Evolutionary conservation across 2,888 invertebrate genomes (phyloP).

Genomic region (Trissolcus brochymenae): DNA sequence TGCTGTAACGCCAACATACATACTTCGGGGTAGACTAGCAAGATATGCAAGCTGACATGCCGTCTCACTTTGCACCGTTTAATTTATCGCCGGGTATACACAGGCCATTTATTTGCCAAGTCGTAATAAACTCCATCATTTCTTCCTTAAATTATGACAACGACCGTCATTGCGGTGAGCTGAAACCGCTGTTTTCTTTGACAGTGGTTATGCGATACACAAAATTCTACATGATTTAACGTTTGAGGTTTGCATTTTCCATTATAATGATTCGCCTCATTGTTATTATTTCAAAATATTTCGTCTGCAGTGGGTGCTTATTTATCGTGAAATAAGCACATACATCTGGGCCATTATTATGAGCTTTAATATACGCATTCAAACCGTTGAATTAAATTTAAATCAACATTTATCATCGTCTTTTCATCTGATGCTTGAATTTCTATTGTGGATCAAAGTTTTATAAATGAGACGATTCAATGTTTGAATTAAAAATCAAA

Average conservation of each 20-base stretch:
- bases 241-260: neutral
- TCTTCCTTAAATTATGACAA: conserved; percentile 30
- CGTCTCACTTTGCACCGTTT: conserved; percentile 46
- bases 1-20: conserved; percentile 53
- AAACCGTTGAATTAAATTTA: too few species aligned
- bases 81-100: conserved; percentile 42
- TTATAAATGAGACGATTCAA: too few species aligned
- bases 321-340: neutral
- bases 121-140: conserved; percentile 50
- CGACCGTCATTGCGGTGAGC: conserved; percentile 20
- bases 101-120: conserved; percentile 41
- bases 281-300: conserved; percentile 1
- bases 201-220: conserved; percentile 14
- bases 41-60: conserved; percentile 42
- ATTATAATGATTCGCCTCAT: neutral
- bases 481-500: too few species aligned
- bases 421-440: too few species aligned
- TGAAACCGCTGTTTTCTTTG: conserved; percentile 30
- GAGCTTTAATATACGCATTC: neutral
- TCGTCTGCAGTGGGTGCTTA: neutral
- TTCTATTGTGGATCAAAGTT: too few species aligned
- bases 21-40: conserved; percentile 49
- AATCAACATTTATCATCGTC: too few species aligned
- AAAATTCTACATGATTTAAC: conserved; percentile 18
- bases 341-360: neutral